Percentiles rank a stretch among this genome's conserved stretches.
Conservation (phyloP, 1,140 invertebrate genomes). For the Ectropis grisescens region DNA sequence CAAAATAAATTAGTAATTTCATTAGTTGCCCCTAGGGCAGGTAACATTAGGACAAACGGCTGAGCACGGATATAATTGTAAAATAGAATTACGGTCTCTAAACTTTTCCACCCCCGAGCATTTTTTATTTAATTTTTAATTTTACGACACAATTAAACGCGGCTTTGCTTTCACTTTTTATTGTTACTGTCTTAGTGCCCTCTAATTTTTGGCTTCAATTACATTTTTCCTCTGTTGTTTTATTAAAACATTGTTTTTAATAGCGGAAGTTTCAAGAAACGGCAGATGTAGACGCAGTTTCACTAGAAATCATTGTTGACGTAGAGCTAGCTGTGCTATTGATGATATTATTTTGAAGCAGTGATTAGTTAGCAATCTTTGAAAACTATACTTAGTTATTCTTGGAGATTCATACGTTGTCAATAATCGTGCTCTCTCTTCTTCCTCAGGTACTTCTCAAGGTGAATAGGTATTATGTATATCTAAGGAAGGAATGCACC, state of each 20-base stretch:
- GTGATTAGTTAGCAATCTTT: too few species aligned
- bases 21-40: conserved; percentile 42
- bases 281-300: too few species aligned
- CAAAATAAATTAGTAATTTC: too few species aligned
- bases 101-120: conserved; percentile 59
- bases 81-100: conserved; percentile 43
- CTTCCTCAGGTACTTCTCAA: conserved; percentile 69
- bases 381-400: too few species aligned
- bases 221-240: conserved; percentile 50
- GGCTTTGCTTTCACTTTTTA: conserved; percentile 66
- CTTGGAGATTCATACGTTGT: conserved; percentile 1
- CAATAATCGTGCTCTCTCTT: conserved; percentile 41
- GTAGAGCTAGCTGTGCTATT: too few species aligned
- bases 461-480: conserved; percentile 65
- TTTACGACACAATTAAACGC: conserved; percentile 66
- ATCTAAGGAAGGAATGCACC: conserved; percentile 50
- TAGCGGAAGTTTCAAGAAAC: conserved; percentile 18
- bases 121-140: conserved; percentile 70
- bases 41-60: conserved; percentile 49
- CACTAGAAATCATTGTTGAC: too few species aligned
- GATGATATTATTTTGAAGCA: too few species aligned
- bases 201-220: conserved; percentile 66
- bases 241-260: conserved; percentile 63
- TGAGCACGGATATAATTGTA: conserved; percentile 64
- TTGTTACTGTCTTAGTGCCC: conserved; percentile 64